These are phyloP conservation scores for Lytechinus pictus DNA, from an alignment of 35 echinoderm and acorn worm species.

Conservation along the genomic window DNA sequence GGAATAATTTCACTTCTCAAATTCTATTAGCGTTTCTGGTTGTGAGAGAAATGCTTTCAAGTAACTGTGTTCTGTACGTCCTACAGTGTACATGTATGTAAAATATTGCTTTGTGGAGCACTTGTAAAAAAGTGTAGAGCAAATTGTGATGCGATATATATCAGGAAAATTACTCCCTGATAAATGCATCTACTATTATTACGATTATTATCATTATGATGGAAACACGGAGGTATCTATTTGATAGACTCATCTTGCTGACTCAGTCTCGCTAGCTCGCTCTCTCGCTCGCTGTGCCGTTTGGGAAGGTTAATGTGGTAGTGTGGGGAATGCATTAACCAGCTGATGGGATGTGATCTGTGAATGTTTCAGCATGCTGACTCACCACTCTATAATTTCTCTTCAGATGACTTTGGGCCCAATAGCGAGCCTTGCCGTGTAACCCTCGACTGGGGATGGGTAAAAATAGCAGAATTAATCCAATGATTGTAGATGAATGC, in stretches of 20 bases:
- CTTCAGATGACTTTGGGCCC: neutral
- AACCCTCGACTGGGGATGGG: neutral
- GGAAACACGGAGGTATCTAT: neutral
- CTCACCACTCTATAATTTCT: constrained; percentile 2
- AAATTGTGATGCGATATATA: too few relatives aligned
- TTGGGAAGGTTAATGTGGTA: neutral
- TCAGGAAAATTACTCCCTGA: too few relatives aligned
- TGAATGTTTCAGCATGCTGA: neutral
- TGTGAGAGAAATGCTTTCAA: too few relatives aligned
- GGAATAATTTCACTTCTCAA: too few relatives aligned
- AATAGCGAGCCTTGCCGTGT: neutral
- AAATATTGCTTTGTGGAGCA: neutral
- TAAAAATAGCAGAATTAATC: constrained; percentile 14
- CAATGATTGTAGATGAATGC: neutral
- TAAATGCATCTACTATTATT: too few relatives aligned
- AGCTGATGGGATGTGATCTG: neutral
- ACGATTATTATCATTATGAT: neutral
- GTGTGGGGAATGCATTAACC: constrained; percentile 1
- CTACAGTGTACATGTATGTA: too few relatives aligned
- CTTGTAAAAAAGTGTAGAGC: too few relatives aligned
- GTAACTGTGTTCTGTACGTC: too few relatives aligned
- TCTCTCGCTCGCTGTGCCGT: neutral
- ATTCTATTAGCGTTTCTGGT: too few relatives aligned
- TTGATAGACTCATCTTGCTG: neutral
- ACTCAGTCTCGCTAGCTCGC: neutral